These are phyloP conservation scores for Pelodytes ibericus DNA, from an alignment of 2,797 vertebrate species.

Conservation along the genomic window DNA sequence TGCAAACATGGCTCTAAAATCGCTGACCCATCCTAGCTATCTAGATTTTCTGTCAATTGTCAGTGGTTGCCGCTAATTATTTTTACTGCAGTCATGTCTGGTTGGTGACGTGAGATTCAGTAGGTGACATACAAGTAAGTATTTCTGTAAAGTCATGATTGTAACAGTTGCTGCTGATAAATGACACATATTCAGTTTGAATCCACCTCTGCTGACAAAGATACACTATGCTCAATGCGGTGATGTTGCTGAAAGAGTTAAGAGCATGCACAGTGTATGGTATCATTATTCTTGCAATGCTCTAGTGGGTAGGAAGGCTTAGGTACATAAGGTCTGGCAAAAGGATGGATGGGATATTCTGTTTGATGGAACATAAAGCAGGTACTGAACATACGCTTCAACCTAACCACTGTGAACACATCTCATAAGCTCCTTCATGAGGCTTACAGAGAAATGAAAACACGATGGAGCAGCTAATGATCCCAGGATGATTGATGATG, in stretches of 20 bases:
- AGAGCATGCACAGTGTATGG: background rate
- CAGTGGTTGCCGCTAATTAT: no score
- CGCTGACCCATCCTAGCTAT: no score
- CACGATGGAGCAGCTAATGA: slow-evolving; percentile 18
- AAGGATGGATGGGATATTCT: slow-evolving; percentile 4
- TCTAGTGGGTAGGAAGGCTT: slow-evolving; percentile 17
- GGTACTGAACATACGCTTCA: slow-evolving; percentile 15
- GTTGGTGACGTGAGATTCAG: no score
- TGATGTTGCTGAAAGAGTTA: background rate
- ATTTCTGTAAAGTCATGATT: background rate
- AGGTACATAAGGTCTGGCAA: slow-evolving; percentile 18
- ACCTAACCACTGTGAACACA: slow-evolving; percentile 9
- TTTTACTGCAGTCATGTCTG: no score
- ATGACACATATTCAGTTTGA: background rate
- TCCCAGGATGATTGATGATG: slow-evolving; percentile 24
- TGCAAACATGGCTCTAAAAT: no score
- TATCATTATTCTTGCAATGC: slow-evolving; percentile 28
- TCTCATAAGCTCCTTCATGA: slow-evolving; percentile 44
- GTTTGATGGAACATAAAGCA: slow-evolving; percentile 21
- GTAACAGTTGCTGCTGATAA: background rate
- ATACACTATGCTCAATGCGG: background rate
- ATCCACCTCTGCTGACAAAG: background rate
- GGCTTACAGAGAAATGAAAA: slow-evolving; percentile 14
- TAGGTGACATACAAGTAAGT: no score
- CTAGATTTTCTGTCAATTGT: no score